Percentiles rank a stretch among this genome's conserved stretches.
These are phyloP conservation scores for Spisula subtruncata DNA, from an alignment of 2,888 invertebrate species.

Conservation along the genomic window DNA sequence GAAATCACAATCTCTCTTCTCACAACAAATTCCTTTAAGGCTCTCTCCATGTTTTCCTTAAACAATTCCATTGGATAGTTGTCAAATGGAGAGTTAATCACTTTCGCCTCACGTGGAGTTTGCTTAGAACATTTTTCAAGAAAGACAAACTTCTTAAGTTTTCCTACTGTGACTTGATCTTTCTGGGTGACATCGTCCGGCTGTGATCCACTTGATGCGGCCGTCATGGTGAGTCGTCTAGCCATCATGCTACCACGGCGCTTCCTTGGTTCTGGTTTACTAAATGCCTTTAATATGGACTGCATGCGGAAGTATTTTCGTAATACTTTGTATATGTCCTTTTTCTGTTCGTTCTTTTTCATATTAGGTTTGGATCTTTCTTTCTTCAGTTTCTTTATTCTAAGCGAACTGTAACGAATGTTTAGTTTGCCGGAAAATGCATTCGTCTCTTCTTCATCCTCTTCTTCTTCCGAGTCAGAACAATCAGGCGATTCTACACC, in stretches of 20 bases:
- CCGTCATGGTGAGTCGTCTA: too few relatives aligned
- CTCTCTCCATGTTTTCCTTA: constrained; percentile 61
- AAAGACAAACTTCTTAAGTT: constrained; percentile 61
- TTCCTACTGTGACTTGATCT: constrained; percentile 44
- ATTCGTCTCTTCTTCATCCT: constrained; percentile 45
- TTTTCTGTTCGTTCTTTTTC: constrained; percentile 24
- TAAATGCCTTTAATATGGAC: constrained; percentile 56
- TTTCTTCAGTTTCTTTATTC: constrained; percentile 35
- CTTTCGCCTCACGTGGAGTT: neutral
- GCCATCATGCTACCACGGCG: neutral
- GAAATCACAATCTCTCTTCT: constrained; percentile 75
- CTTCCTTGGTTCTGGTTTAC: constrained; percentile 1
- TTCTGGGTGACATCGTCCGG: neutral
- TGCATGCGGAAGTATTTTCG: constrained; percentile 64
- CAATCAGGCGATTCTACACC: constrained; percentile 55
- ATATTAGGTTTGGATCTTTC: constrained; percentile 36
- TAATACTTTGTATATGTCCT: constrained; percentile 40
- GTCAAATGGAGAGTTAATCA: constrained; percentile 47
- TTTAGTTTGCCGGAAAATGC: constrained; percentile 68
- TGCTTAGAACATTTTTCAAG: constrained; percentile 40
- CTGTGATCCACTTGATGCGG: neutral
- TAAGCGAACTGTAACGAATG: constrained; percentile 69
- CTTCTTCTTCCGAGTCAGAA: constrained; percentile 47
- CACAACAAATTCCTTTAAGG: constrained; percentile 76
- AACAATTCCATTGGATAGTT: constrained; percentile 68